Base-by-base conservation (phyloP, 2,797 vertebrate species). In the Selene dorsalis region DNA sequence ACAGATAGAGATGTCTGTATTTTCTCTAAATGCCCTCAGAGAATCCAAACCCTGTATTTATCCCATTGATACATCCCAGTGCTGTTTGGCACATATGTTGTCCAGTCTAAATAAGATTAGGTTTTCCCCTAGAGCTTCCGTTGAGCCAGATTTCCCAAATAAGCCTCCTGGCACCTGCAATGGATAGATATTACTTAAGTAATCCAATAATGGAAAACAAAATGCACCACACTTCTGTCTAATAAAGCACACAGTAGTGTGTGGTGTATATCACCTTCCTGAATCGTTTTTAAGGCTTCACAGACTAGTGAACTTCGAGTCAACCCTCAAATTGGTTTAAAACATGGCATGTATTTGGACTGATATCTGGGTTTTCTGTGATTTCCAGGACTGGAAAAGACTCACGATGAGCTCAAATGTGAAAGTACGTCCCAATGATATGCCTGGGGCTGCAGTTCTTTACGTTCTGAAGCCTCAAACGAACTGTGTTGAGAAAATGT, bases 41-140 rank as follows among this genome's bases (percentile, higher is more conserved):
- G 64, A 78, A 72, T 77, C 69, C 41, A 75, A 84, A 80, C 74
- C 73, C 53, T 28, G 73, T 77, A 82, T 87, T 88, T 87, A 85
- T 92, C 83, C 83, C 61, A 55, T 69, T 74, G 83, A 84, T 86
- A 82, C 64, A 86, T 87, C 85, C 86, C 65, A 63, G 73, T 58
- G 68, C 79, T 77, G 79, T 80, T 79, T 88, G 88, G 85, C 83
- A 89, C 79, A 83, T 75, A 80, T 84, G 74, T 65, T 74, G 87
- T 91, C 84, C 84, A 70, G 82, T 87, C 80, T 75, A 88, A 92
- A 89, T 88, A 79, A 77, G 87, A 91, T 90, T 86, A 91, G 69
- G 18, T 73, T 85, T 87, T 43, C 16, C 80, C 68, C 72, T 18
- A 20, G 83, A 86, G 84, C 76, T 83, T 84, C 63, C 63, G 83